Evolutionary conservation across 2,113 vertebrate species (phyloP).

Genomic region (Lepus europaeus): DNA sequence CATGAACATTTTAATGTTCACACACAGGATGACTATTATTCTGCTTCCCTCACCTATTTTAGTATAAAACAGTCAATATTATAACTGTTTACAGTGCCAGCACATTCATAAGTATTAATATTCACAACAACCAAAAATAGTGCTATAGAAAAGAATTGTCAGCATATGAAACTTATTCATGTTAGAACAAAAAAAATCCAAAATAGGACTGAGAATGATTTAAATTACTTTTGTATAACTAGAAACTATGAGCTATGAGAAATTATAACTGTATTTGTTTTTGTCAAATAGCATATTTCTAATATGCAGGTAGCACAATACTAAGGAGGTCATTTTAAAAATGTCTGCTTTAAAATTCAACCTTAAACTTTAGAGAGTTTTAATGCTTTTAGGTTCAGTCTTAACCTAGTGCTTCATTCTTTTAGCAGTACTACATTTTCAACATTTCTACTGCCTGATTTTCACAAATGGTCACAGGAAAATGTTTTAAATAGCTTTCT

Average conservation of each 20-base stretch:
- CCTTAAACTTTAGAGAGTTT: conserved; percentile 16
- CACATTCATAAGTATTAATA: conserved; percentile 3
- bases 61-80: conserved; percentile 19
- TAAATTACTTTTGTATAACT: background rate
- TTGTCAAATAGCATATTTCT: conserved; percentile 35
- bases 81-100: background rate
- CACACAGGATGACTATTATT: background rate
- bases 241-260: conserved; percentile 44
- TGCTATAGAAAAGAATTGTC: background rate
- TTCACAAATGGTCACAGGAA: conserved; percentile 40
- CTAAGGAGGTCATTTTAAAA: conserved; percentile 25
- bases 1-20: conserved; percentile 21
- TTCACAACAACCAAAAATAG: background rate
- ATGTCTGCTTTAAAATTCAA: conserved; percentile 50
- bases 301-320: conserved; percentile 3
- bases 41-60: background rate
- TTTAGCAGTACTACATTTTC: conserved; percentile 46
- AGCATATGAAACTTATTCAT: background rate
- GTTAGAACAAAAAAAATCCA: conserved; percentile 26
- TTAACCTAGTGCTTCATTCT: conserved; percentile 51
- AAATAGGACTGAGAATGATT: conserved; percentile 46
- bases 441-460: conserved; percentile 53
- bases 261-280: conserved; percentile 33
- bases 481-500: conserved; percentile 77
- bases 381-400: conserved; percentile 21